Evolutionary conservation across 2,113 vertebrate genomes (phyloP), one percentile per base, ranked within the genome.

Genomic region (Sinocyclocheilus maitianheensis): DNA sequence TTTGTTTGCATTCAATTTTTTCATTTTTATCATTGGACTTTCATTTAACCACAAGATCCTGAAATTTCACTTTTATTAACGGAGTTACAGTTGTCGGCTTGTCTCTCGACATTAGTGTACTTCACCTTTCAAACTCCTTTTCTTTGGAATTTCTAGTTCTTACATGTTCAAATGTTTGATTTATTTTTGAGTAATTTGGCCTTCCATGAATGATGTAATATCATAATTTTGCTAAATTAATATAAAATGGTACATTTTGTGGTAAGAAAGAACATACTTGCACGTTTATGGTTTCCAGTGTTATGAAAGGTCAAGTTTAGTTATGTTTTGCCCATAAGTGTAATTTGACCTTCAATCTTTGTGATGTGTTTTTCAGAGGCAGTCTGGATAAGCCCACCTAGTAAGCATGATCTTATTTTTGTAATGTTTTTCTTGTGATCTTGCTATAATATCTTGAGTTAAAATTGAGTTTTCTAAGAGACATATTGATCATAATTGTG

Each of bases 391-490:
- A 22, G 40, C 83, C 91, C 88, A n/a, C 43, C 5, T 7, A 90
- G 94, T 95, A 90, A 92, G 94, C 92, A 11, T 71, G 46, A 48
- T 48, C 3, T 71, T 40, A 22, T 40, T 14, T 20, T 71, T 40
- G 7, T 10, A 37, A 37, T 71, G 1, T 20, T 8, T 30, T 16
- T 30, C 1, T 13, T 2, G 4, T 16, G 6, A 3, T 34, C 14
- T 37, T 40, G 9, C 30, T 72, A 1, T 40, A 40, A 43, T 43
- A 40, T 20, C 3, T 72, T 34, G 30, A 34, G 18, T 22, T 18
- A 72, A 48, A 48, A 48, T 48, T 12, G 11, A 48, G 46, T 48
- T 0, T 58, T 60, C 22, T 11, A 71, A 71, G 3, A 71, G 7
- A 20, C 30, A 71, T 37, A 22, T 4, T 22, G 34, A 2, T 7